Evolutionary conservation across 2,797 vertebrate genomes (phyloP).

Genomic region (Sus cebifrons): DNA sequence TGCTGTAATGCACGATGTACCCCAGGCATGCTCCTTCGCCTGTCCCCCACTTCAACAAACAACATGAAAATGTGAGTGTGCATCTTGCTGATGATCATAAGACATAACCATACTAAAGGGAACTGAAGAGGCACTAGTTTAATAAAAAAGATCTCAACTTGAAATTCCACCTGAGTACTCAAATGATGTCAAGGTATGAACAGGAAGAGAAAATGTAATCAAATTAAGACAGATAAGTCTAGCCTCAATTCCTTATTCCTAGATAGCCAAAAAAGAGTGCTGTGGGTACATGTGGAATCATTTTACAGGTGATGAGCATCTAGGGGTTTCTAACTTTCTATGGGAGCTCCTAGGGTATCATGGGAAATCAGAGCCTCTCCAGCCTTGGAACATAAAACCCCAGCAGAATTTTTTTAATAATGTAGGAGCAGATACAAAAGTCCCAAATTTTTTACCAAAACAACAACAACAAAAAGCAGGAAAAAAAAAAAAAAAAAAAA

Average conservation of each 20-base stretch:
- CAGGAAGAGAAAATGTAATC: constrained; percentile 39
- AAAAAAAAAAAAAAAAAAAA: neutral
- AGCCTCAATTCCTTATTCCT: neutral
- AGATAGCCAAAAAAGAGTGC: neutral
- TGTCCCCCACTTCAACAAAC: neutral
- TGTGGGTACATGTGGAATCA: neutral
- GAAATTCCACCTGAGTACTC: neutral
- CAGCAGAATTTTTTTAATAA: constrained; percentile 54
- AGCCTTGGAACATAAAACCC: neutral
- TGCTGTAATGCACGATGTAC: neutral
- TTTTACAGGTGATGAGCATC: neutral
- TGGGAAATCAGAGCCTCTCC: neutral
- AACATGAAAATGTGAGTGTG: neutral
- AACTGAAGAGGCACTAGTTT: neutral
- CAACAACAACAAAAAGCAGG: too few species aligned
- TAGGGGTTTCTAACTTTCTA: neutral
- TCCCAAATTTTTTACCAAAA: neutral
- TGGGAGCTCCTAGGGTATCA: neutral
- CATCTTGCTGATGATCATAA: neutral
- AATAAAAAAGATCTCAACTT: neutral
- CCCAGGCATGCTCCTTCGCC: neutral
- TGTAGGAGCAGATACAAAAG: neutral
- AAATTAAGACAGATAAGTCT: neutral
- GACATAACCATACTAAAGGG: neutral
- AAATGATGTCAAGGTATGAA: neutral